Evolutionary conservation across 2,113 vertebrate species (phyloP).

Genomic region (Beaufortia kweichowensis): DNA sequence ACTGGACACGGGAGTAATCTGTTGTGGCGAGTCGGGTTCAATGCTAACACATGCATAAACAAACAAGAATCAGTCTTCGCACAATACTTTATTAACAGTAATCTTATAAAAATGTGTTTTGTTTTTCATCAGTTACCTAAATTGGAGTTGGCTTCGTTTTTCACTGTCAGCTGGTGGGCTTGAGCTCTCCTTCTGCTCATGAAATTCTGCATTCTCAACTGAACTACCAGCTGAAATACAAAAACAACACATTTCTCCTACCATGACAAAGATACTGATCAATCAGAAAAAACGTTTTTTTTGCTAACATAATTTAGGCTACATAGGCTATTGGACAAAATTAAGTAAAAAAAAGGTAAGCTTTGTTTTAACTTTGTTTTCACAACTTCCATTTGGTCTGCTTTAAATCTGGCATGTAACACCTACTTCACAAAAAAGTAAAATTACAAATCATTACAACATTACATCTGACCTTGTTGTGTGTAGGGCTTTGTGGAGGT

Average conservation of each 20-base stretch:
- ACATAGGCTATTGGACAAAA: too few species aligned
- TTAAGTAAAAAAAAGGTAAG: too few species aligned
- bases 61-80: neutral
- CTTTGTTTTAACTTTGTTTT: too few species aligned
- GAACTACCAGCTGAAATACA: slow-evolving; percentile 64
- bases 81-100: neutral
- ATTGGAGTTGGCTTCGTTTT: slow-evolving; percentile 71
- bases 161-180: slow-evolving; percentile 63
- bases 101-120: neutral
- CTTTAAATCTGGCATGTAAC: too few species aligned
- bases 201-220: slow-evolving; percentile 77
- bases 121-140: slow-evolving; percentile 70
- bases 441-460: too few species aligned
- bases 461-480: slow-evolving; percentile 81
- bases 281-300: too few species aligned
- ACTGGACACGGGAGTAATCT: slow-evolving; percentile 67
- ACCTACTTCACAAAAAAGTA: too few species aligned
- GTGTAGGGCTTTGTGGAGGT: slow-evolving; percentile 72
- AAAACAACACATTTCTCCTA: neutral
- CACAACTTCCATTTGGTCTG: too few species aligned
- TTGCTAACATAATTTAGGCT: too few species aligned
- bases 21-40: slow-evolving; percentile 76
- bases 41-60: slow-evolving; percentile 71
- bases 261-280: neutral
- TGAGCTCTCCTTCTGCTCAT: slow-evolving; percentile 67